Base-by-base conservation (phyloP, 1,140 invertebrate genomes). In the Anastrepha obliqua region DNA sequence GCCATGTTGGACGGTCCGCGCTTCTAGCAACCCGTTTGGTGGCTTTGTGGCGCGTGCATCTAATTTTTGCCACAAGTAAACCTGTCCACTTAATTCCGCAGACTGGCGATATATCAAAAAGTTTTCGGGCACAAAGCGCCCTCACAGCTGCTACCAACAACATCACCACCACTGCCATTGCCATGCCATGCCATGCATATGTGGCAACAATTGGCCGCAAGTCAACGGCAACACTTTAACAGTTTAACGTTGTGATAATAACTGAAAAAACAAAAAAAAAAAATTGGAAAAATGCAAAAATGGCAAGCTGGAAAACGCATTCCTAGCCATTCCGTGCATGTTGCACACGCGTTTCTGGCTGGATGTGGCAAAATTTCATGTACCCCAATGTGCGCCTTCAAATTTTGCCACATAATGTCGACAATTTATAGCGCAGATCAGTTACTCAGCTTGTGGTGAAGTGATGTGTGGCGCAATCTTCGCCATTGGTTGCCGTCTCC, bases 191-290 rank as follows among this genome's bases (percentile, higher is more conserved):
- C 15, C 11, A 62, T 13, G 13, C 60, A 13, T 13, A 62, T 62
- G n/a, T 62, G 15, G 15, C 60, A 62, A 55, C 42, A 78, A 78
- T n/a, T 51, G 3, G 17, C 15, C 47, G 70, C 70, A 51, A 78
- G 70, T 55, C 70, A 78, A 42, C 70, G 17, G 70, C 70, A 78
- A 78, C 70, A 78, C 70, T 78, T 78, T 78, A 55, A 78, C 39
- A 78, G 44, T 39, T 47, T 78, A 78, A 78, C 2, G n/a, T 51
- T 78, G 70, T 78, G 44, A 78, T n/a, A 47, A 55, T 78, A 78
- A 78, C 39, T 70, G 39, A 70, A 13, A 17, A 44, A 70, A 9
- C 29, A 44, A 42, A 9, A 70, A 70, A 29, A 29, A 65, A 29
- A 29, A 29, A 42, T 2, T 55, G 51, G 11, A 62, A 62, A 62